Percentiles rank a stretch among this genome's conserved stretches.
These are phyloP conservation scores for Smittia sp. DNA, from an alignment of 2,888 invertebrate species.

Conservation along the genomic window DNA sequence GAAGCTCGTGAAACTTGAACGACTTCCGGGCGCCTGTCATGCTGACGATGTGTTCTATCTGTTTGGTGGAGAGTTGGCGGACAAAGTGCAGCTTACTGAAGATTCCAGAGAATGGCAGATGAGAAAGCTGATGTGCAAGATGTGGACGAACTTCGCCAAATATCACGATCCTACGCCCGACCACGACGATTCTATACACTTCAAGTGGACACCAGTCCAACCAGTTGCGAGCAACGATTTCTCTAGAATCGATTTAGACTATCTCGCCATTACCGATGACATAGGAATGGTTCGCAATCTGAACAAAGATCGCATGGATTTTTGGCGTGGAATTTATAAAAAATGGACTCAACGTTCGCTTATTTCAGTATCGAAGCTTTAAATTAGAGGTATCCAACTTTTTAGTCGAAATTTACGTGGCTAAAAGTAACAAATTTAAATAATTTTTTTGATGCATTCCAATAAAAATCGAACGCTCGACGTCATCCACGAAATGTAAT, in stretches of 20 bases:
- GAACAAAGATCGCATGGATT: conserved; percentile 48
- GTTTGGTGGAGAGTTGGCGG: conserved; percentile 46
- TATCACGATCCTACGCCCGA: conserved; percentile 53
- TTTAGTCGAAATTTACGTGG: neutral
- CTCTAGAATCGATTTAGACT: conserved; percentile 47
- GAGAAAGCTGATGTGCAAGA: conserved; percentile 54
- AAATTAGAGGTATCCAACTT: neutral
- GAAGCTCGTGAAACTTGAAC: conserved; percentile 51
- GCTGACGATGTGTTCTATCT: conserved; percentile 62
- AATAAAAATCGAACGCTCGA: neutral
- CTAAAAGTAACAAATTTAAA: neutral
- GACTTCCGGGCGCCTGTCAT: conserved; percentile 58
- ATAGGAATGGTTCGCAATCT: conserved; percentile 48
- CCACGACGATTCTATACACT: conserved; percentile 42
- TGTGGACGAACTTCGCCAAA: conserved; percentile 67
- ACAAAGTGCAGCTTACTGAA: conserved; percentile 42
- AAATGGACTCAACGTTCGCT: conserved; percentile 45
- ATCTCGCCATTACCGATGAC: conserved; percentile 47
- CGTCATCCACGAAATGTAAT: neutral
- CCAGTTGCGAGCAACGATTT: conserved; percentile 3
- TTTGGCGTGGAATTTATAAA: conserved; percentile 50
- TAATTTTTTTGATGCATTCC: conserved; percentile 16
- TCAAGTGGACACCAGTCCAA: conserved; percentile 48
- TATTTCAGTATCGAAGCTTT: neutral
- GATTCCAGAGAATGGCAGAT: conserved; percentile 47